phyloP scores from a whole-genome alignment of 2,113 vertebrate genomes.

The Scatophagus argus region DNA sequence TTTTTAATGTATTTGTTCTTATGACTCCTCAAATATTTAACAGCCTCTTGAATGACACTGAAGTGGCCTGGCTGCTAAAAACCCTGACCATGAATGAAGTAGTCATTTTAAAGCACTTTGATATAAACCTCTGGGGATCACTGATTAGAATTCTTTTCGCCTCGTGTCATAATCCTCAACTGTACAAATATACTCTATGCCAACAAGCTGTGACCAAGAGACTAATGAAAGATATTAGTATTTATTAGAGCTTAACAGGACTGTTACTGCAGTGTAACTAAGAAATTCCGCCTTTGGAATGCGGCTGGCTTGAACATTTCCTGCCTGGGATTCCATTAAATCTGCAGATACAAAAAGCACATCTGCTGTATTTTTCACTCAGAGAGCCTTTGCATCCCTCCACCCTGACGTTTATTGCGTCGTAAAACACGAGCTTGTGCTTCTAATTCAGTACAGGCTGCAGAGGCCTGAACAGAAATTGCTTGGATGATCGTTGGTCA shows the following conservation, averaged over 20 bases:
- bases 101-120: not conserved
- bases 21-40: constrained; percentile 55
- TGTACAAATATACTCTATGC: not conserved
- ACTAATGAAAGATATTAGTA: constrained; percentile 32
- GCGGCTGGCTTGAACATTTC: not conserved
- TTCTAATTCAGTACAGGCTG: constrained; percentile 50
- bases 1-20: constrained; percentile 68
- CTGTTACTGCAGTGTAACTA: not conserved
- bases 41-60: constrained; percentile 17
- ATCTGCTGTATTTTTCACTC: constrained; percentile 41
- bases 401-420: constrained; percentile 43
- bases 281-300: not conserved
- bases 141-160: not conserved
- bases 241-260: constrained; percentile 19
- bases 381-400: constrained; percentile 30
- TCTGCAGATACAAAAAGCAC: constrained; percentile 31
- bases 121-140: constrained; percentile 2
- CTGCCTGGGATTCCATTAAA: constrained; percentile 48
- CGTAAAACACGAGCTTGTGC: constrained; percentile 57
- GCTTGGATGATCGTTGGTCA: constrained; percentile 19
- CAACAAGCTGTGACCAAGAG: constrained; percentile 23
- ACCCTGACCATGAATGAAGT: not conserved
- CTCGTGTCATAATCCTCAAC: not conserved
- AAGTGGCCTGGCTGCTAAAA: not conserved
- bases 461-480: not conserved